A percentile compares a stretch with the other conserved stretches of the same genome.
Evolutionary conservation across 2,797 vertebrate species (phyloP).

Genomic region (Enteromius afrohamiltoni): DNA sequence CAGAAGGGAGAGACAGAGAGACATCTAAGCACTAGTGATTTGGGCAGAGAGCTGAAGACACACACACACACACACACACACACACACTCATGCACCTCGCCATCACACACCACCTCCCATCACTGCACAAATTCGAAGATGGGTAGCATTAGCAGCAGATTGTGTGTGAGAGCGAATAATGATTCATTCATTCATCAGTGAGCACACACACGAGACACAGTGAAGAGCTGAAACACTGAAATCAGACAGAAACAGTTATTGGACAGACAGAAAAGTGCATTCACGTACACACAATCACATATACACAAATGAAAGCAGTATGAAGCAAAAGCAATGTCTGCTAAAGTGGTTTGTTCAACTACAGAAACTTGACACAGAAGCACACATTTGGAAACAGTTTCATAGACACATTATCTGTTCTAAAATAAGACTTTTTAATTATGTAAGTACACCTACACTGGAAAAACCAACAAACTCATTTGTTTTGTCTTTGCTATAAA

Average conservation of each 20-base stretch:
- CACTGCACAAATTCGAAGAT: background rate
- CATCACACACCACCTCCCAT: slow-evolving; percentile 29
- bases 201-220: slow-evolving; percentile 30
- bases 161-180: slow-evolving; percentile 31
- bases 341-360: background rate
- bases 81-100: slow-evolving; percentile 65
- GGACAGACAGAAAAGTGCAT: slow-evolving; percentile 19
- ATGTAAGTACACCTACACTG: background rate
- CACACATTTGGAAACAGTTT: background rate
- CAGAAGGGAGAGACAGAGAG: slow-evolving; percentile 87
- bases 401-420: background rate
- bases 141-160: slow-evolving; percentile 14
- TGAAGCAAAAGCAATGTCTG: background rate
- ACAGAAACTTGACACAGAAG: background rate
- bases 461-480: background rate
- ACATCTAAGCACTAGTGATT: slow-evolving; percentile 70
- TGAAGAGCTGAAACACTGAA: slow-evolving; percentile 37
- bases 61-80: slow-evolving; percentile 49
- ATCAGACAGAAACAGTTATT: slow-evolving; percentile 29
- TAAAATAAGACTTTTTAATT: background rate
- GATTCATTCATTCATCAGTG: background rate
- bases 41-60: slow-evolving; percentile 61
- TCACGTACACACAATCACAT: slow-evolving; percentile 24
- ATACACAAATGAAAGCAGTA: background rate
- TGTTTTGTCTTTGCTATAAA: background rate